A percentile compares a stretch with the other conserved stretches of the same genome.
Conservation (phyloP, 2,113 vertebrate genomes). For the Cephalophus harveyi region DNA sequence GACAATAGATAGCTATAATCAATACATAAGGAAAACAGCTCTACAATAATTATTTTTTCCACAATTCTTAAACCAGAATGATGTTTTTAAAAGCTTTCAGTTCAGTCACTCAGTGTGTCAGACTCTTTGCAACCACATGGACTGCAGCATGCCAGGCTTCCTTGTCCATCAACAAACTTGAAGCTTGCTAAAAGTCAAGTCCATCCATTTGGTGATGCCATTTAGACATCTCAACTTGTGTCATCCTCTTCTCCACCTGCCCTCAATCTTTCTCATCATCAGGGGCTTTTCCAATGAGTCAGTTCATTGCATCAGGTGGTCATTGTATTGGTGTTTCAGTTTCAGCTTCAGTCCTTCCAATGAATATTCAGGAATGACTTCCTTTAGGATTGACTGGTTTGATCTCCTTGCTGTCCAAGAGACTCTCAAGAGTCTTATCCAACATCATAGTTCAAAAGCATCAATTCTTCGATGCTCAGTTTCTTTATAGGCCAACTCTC, state of each 20-base stretch:
- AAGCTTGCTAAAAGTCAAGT: not conserved
- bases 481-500: not conserved
- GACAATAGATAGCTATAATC: not conserved
- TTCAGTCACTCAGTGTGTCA: not conserved
- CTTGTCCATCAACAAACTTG: not conserved
- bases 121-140: not conserved
- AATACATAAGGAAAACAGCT: not conserved
- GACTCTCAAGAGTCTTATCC: not conserved
- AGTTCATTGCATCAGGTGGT: not conserved
- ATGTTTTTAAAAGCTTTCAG: not conserved
- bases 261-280: not conserved
- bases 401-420: not conserved
- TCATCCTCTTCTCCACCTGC: not conserved
- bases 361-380: not conserved
- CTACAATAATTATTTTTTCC: not conserved
- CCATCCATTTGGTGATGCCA: not conserved
- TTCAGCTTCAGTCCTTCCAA: not conserved
- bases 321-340: not conserved
- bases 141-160: not conserved
- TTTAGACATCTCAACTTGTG: not conserved
- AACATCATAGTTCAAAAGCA: not conserved
- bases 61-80: not conserved
- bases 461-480: accelerated
- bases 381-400: not conserved
- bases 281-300: not conserved